Evolutionary conservation across 2,888 invertebrate genomes (phyloP), one percentile per base, ranked within the genome.

Genomic region (Troides aeacus): DNA sequence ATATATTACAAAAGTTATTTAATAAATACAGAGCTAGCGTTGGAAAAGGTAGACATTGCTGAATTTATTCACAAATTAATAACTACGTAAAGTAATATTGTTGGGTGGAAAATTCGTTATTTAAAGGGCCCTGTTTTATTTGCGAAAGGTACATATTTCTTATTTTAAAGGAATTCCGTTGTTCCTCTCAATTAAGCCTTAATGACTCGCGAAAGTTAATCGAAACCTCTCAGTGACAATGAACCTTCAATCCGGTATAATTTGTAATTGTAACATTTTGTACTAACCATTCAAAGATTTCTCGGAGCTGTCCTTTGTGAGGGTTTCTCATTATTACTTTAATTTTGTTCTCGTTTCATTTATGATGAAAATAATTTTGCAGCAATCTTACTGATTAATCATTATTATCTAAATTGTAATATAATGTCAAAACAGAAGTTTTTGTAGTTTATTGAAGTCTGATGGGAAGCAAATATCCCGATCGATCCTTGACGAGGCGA

Each of bases 151-250:
- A 7, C n/a, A 2, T 42, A 17, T 18, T 21, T 4, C 10, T 23
- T 62, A 24, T 56, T 67, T 61, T n/a, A 50, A 66, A 66, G n/a
- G 18, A 23, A 36, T 62, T 18, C 21, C 68, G 30, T 63, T 59
- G 59, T 64, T 59, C 59, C 53, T 64, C 53, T 56, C 59, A 68
- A 64, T 53, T 64, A 64, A 64, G 42, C 60, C 60, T 59, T 69
- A 64, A 64, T 61, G 69, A 53, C 56, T 69, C 64, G 42, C 60
- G 42, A 64, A 67, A 61, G 64, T 62, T 69, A 65, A 69, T 69
- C 69, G 65, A 62, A 69, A 65, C 62, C 58, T 62, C 57, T 57
- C 57, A 50, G 36, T 62, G 62, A 64, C 68, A 68, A 68, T 50
- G 68, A 62, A 39, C 23, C 62, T 56, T 67, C 62, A 39, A 18